These are phyloP conservation scores for Addax nasomaculatus DNA, from an alignment of 2,113 vertebrate genomes.

Conservation along the genomic window DNA sequence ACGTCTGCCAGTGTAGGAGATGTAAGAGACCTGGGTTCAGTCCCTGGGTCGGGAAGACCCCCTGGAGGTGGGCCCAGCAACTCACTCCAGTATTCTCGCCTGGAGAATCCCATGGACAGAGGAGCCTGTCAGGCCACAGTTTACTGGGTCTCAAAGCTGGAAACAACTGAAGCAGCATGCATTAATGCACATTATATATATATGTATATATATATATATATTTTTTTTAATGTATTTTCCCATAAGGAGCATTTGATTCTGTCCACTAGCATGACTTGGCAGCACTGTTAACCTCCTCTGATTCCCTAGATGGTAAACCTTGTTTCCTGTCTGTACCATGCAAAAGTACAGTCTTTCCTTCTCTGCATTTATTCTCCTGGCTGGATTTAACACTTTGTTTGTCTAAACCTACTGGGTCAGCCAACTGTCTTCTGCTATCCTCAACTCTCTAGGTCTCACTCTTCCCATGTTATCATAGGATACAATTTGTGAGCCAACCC, in stretches of 20 bases:
- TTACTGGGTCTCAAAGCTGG: background rate
- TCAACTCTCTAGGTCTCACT: background rate
- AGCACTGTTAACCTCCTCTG: background rate
- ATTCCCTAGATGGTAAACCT: rapidly evolving
- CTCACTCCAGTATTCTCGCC: background rate
- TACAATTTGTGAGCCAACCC: background rate
- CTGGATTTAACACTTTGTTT: background rate
- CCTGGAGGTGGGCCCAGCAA: background rate
- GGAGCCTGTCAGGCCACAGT: background rate
- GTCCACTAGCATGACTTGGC: background rate
- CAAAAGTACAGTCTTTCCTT: background rate
- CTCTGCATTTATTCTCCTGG: background rate
- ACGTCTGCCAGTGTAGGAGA: background rate
- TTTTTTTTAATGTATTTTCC: background rate
- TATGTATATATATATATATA: no score
- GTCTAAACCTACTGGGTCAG: background rate
- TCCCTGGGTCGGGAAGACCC: background rate
- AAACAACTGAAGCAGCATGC: background rate
- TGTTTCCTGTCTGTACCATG: background rate
- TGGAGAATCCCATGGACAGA: background rate
- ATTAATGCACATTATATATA: rapidly evolving
- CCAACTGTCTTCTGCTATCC: background rate
- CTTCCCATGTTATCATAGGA: background rate
- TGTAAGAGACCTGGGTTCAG: background rate
- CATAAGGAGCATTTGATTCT: background rate